Evolutionary conservation across 35 echinoderm and acorn worm species (phyloP).

Genomic region (Heliocidaris erythrogramma): DNA sequence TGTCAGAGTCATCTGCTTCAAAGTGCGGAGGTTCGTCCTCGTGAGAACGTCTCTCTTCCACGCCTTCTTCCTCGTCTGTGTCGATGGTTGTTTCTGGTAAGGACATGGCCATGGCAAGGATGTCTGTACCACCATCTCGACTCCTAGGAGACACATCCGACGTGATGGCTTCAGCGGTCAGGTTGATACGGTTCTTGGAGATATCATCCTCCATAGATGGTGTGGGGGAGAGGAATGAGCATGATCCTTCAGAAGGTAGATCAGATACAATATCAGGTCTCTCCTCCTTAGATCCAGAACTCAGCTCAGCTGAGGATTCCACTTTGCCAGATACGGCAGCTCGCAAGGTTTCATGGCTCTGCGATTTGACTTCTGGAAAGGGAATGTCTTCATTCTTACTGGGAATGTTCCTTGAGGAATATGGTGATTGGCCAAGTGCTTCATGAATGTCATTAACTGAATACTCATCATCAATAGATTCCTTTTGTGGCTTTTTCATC

Average conservation of each 20-base stretch:
- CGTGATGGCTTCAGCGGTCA: constrained; percentile 36
- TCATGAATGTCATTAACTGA: constrained; percentile 50
- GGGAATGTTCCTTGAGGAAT: constrained; percentile 19
- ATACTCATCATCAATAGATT: constrained; percentile 11
- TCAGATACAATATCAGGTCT: constrained; percentile 46
- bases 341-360: neutral
- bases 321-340: neutral
- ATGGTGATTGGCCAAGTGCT: constrained; percentile 19
- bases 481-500: neutral
- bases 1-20: constrained; percentile 44
- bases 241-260: constrained; percentile 49
- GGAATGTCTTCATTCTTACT: neutral
- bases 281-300: constrained; percentile 33
- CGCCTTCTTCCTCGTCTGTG: constrained; percentile 46
- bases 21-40: constrained; percentile 43
- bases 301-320: neutral
- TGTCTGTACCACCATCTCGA: constrained; percentile 39
- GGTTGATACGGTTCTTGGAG: constrained; percentile 36
- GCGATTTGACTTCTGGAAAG: constrained; percentile 35
- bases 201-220: constrained; percentile 45
- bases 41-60: constrained; percentile 19
- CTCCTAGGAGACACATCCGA: constrained; percentile 14
- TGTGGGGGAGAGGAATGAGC: constrained; percentile 54
- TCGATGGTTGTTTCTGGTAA: constrained; percentile 46
- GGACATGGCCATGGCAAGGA: constrained; percentile 55